Evolutionary conservation across 1,140 invertebrate genomes (phyloP).

Genomic region (Melanaphis sacchari): DNA sequence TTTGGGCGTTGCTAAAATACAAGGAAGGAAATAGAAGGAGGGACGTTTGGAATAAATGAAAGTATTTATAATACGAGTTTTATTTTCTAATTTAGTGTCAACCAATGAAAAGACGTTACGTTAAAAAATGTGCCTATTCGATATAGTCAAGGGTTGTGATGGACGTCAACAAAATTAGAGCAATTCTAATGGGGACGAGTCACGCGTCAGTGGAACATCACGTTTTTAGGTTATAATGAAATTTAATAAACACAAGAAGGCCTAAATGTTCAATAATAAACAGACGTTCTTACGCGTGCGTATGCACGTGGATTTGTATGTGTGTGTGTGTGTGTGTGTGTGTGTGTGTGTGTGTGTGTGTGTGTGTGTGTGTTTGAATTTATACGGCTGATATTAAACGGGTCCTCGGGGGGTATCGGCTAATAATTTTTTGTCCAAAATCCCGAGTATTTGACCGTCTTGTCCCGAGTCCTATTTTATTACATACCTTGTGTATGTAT

Average conservation of each 20-base stretch:
- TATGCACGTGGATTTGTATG: background rate
- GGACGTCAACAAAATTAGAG: background rate
- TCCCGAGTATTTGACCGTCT: background rate
- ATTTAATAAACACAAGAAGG: slow-evolving; percentile 15
- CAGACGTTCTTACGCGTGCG: background rate
- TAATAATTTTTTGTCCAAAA: background rate
- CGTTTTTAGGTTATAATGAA: background rate
- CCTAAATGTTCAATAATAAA: background rate
- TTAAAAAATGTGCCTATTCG: background rate
- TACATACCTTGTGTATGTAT: background rate
- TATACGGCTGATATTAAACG: background rate
- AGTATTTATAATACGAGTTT: background rate
- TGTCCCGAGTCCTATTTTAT: background rate
- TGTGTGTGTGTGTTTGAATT: background rate
- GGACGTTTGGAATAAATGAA: background rate
- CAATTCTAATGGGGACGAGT: background rate
- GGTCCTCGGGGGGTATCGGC: background rate
- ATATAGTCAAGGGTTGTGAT: background rate
- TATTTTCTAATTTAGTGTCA: background rate
- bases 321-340: background rate
- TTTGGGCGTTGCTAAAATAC: background rate
- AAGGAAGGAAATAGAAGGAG: background rate
- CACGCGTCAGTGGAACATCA: background rate
- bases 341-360: background rate
- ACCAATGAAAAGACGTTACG: background rate